These are phyloP conservation scores for Drepanosiphum platanoidis DNA, from an alignment of 2,888 invertebrate genomes.

Conservation along the genomic window DNA sequence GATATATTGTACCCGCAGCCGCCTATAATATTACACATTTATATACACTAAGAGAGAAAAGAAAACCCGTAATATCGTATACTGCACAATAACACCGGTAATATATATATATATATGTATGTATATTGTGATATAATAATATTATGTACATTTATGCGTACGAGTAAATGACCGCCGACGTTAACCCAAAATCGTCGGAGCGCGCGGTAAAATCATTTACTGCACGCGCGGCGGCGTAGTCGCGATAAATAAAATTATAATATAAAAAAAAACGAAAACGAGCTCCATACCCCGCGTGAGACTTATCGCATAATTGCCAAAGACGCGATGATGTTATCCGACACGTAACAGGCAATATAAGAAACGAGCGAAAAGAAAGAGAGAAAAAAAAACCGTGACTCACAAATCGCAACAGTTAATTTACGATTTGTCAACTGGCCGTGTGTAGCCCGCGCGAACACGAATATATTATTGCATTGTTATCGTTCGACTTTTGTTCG, in stretches of 20 bases:
- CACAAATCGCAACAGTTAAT: neutral
- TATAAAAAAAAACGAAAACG: too few relatives aligned
- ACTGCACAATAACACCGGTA: neutral
- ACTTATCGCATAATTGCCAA: neutral
- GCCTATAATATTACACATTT: too few relatives aligned
- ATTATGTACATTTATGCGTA: neutral
- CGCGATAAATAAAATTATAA: neutral
- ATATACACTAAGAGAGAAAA: neutral
- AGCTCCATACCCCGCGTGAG: neutral
- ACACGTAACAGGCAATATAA: neutral
- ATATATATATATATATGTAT: too few relatives aligned
- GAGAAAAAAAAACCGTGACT: neutral
- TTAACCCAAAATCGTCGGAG: neutral
- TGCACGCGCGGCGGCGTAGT: neutral
- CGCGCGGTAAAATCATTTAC: neutral
- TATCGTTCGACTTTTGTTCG: neutral
- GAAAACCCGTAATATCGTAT: too few relatives aligned
- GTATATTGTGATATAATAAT: too few relatives aligned
- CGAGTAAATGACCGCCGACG: neutral
- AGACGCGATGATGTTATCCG: neutral
- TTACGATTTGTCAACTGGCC: neutral
- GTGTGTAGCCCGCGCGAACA: too few relatives aligned
- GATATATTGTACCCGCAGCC: neutral
- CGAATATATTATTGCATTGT: neutral
- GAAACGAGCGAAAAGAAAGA: too few relatives aligned